Base-by-base conservation (phyloP, 2,797 vertebrate species). In the Varecia variegata region DNA sequence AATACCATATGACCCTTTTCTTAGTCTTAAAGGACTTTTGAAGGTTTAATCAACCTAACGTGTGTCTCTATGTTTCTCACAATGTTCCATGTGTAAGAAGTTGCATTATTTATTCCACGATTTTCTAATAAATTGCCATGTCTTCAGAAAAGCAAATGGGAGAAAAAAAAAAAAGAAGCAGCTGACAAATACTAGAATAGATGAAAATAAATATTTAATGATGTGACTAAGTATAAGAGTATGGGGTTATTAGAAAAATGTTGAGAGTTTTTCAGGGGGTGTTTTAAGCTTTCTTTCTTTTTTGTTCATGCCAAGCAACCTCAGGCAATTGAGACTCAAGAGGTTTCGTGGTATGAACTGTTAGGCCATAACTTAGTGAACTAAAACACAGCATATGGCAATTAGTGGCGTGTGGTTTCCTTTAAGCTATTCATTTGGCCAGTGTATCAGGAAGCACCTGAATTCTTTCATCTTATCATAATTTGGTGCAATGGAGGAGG, bases 371-470 rank as follows among this genome's bases (percentile, higher is more conserved):
- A 97, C 93, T 94, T 93, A 92, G 91, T 96, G 90, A 97, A 96
- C 94, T 96, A 97, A 97, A 97, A 82, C 94, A 94, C 81, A 97
- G 95, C 98, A 97, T 97, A 97, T 97, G 94, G 95, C 96, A 97
- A 98, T 98, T 97, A 98, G 95, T 80, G 80, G 77, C 90, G 13
- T 97, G 97, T 94, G 95, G 91, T 95, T 98, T 95, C 97, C 96
- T 98, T 96, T 83, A 97, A 97, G 94, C 96, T 93, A 90, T 97
- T 94, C 87, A 92, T 87, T 98, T 97, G 87, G 81, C 85, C 73
- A 58, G 73, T 88, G 50, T 96, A 95, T 92, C 93, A 88, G 73
- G 73, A n/a, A 90, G 56, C 76, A 97, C 83, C 95, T 97, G 94
- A 80, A 92, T 93, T 97, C 93, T 50, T 97, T 81, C 77, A 76